Conservation (phyloP, 2,888 invertebrate species). For the Heliconius hortense region DNA sequence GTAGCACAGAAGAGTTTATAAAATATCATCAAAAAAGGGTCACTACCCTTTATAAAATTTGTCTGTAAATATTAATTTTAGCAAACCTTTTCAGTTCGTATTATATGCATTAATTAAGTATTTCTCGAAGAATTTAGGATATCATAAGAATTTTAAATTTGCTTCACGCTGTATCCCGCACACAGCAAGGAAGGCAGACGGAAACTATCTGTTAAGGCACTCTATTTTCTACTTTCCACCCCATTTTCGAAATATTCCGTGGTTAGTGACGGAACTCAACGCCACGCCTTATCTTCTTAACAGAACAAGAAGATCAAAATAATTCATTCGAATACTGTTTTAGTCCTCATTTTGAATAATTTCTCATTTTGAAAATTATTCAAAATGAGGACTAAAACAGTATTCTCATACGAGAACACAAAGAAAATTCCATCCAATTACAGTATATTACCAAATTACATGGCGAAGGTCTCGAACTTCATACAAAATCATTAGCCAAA, state of each 20-base stretch:
- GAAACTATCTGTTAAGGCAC: too few species aligned
- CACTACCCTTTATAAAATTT: too few species aligned
- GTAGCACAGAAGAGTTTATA: too few species aligned
- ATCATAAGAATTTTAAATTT: background rate
- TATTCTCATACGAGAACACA: background rate
- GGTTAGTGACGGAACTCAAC: background rate
- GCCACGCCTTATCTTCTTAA: background rate
- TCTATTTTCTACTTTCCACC: background rate
- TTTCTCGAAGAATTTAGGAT: too few species aligned
- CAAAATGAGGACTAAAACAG: too few species aligned
- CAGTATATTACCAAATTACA: conserved; percentile 35
- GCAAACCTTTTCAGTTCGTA: too few species aligned
- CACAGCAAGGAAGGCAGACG: background rate
- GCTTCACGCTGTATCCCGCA: background rate
- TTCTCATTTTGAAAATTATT: too few species aligned
- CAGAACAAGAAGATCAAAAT: background rate
- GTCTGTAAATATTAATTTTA: too few species aligned
- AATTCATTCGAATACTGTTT: too few species aligned
- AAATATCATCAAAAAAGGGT: too few species aligned
- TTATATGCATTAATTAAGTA: too few species aligned
- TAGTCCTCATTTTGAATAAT: too few species aligned
- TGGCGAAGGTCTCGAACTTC: conserved; percentile 28
- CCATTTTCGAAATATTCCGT: background rate
- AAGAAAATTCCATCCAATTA: conserved; percentile 1
- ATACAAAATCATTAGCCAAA: conserved; percentile 64